These are phyloP conservation scores for Globicephala melas DNA, from an alignment of 2,113 vertebrate genomes.

Conservation along the genomic window DNA sequence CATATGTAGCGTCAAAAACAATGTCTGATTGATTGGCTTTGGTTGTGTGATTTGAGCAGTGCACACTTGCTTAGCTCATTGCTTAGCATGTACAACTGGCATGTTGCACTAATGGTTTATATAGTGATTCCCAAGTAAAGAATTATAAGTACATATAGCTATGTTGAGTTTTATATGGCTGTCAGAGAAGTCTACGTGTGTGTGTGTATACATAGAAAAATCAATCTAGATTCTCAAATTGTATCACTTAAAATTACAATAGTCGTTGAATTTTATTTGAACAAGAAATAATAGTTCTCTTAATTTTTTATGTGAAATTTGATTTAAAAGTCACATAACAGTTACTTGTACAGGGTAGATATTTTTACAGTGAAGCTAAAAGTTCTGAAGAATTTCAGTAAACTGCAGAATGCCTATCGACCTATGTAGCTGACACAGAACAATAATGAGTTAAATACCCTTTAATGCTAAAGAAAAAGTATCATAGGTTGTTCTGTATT, in stretches of 20 bases:
- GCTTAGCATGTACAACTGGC: not conserved
- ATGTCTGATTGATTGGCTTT: slow-evolving; percentile 17
- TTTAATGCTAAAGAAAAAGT: not conserved
- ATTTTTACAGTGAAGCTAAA: slow-evolving; percentile 20
- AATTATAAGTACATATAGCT: not conserved
- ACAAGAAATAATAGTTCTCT: not conserved
- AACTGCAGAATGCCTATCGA: slow-evolving; percentile 24
- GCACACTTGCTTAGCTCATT: slow-evolving; percentile 19
- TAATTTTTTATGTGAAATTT: slow-evolving; percentile 15
- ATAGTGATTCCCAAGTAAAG: not conserved
- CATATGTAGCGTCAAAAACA: not conserved
- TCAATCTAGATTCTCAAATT: not conserved
- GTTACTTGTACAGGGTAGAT: slow-evolving; percentile 45
- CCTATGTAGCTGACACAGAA: slow-evolving; percentile 17
- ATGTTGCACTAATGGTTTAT: not conserved
- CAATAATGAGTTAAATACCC: slow-evolving; percentile 44
- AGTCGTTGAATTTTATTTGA: not conserved
- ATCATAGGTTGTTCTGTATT: slow-evolving; percentile 42
- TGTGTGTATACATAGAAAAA: not conserved
- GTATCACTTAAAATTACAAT: not conserved
- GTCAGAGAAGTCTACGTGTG: not conserved
- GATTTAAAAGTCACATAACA: slow-evolving; percentile 43
- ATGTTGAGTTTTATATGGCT: not conserved
- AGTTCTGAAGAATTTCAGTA: slow-evolving; percentile 44
- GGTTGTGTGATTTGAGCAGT: slow-evolving; percentile 3